Conservation (phyloP, 2,797 vertebrate genomes). For the Buphagus erythrorhynchus region DNA sequence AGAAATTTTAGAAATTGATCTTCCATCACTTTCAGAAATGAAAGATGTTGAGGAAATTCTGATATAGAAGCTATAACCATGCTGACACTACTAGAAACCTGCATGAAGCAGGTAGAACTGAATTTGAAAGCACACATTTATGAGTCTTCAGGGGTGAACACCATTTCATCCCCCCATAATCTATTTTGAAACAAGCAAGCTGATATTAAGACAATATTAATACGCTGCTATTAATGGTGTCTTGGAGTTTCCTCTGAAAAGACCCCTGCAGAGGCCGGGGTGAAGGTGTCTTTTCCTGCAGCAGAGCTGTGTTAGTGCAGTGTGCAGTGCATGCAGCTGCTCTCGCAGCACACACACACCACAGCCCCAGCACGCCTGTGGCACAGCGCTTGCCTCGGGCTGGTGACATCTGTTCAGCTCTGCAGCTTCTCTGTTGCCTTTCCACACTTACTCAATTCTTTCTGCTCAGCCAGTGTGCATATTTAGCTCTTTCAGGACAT, state of each 20-base stretch:
- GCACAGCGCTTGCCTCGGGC: background rate
- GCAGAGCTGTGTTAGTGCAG: background rate
- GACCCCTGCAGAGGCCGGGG: background rate
- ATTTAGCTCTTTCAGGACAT: constrained; percentile 6
- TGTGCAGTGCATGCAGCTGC: background rate
- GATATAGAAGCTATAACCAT: background rate
- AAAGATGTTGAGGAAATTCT: background rate
- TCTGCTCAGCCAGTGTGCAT: background rate
- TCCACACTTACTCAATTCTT: background rate
- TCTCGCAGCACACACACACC: background rate
- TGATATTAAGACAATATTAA: background rate
- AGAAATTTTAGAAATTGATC: background rate
- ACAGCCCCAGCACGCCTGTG: background rate
- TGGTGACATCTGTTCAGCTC: background rate
- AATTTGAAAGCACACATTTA: background rate
- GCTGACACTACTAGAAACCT: background rate
- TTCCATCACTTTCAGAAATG: background rate
- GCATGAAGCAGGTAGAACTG: background rate
- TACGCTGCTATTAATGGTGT: background rate
- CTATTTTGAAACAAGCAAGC: background rate
- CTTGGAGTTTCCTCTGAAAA: background rate
- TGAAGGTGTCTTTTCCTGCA: background rate
- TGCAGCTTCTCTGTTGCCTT: background rate
- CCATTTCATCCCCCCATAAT: background rate
- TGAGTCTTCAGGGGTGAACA: background rate